A percentile compares a stretch with the other conserved stretches of the same genome.
Evolutionary conservation across 1,140 invertebrate species (phyloP).

Genomic region (Drosophila willistoni): DNA sequence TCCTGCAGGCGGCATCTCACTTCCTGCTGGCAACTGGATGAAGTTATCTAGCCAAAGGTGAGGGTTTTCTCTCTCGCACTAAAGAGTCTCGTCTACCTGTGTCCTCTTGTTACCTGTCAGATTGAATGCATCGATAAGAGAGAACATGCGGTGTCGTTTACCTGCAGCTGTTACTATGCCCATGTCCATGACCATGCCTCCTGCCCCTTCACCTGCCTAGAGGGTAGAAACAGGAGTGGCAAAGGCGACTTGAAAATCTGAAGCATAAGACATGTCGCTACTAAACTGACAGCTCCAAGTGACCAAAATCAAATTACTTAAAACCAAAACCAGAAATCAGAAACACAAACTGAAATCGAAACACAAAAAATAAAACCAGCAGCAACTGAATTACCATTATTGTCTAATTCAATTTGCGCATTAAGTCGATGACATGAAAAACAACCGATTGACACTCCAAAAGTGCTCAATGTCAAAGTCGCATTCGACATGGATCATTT

Average conservation of each 20-base stretch:
- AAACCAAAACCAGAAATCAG: conserved; percentile 4
- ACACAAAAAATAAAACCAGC: conserved; percentile 3
- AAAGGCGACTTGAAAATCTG: background rate
- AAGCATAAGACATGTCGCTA: background rate
- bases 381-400: conserved; percentile 37
- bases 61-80: conserved; percentile 20
- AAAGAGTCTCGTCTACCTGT: conserved; percentile 6
- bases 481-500: conserved; percentile 5
- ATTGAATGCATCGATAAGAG: conserved; percentile 65
- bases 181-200: background rate
- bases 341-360: conserved; percentile 18
- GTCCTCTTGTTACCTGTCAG: conserved; percentile 70
- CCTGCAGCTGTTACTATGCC: conserved; percentile 58
- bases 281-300: conserved; percentile 47
- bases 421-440: conserved; percentile 33
- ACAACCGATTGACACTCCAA: conserved; percentile 53
- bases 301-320: conserved; percentile 58
- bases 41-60: conserved; percentile 36
- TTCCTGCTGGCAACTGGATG: conserved; percentile 67
- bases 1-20: conserved; percentile 37
- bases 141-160: conserved; percentile 62
- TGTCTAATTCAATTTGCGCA: conserved; percentile 72
- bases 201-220: background rate
- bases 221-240: background rate
- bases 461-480: conserved; percentile 65